Evolutionary conservation across 2,113 vertebrate genomes (phyloP).

Genomic region (Oplegnathus fasciatus): DNA sequence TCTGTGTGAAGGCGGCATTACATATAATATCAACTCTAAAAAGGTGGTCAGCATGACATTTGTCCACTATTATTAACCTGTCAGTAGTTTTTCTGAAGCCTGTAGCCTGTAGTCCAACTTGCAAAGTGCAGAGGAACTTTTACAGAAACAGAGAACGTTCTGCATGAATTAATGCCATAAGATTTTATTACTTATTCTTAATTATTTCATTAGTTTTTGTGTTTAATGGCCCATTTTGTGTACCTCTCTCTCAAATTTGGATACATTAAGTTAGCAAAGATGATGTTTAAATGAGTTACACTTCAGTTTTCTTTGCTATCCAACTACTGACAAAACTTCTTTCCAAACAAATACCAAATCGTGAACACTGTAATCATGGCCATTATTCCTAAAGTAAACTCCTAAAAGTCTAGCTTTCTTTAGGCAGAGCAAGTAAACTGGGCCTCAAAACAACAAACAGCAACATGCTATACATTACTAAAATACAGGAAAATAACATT

Average conservation of each 20-base stretch:
- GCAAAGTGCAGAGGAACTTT: not conserved
- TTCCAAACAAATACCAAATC: slow-evolving; percentile 1
- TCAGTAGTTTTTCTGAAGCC: slow-evolving; percentile 2
- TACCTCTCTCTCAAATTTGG: not conserved
- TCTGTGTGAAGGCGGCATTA: slow-evolving; percentile 8
- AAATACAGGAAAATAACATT: not conserved
- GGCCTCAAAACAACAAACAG: not conserved
- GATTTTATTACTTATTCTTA: not conserved
- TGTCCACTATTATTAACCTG: not conserved
- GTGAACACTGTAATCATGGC: not conserved
- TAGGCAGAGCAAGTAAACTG: not conserved
- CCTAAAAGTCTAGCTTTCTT: not conserved
- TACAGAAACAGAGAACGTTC: not conserved
- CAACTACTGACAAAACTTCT: not conserved
- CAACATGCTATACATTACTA: not conserved
- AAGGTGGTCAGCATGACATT: not conserved
- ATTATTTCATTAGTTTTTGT: not conserved
- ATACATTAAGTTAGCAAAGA: not conserved
- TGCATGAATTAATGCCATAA: not conserved
- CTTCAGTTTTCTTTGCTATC: not conserved
- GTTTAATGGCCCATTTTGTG: not conserved
- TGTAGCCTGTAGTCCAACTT: not conserved
- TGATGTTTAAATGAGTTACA: not conserved
- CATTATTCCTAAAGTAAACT: not conserved
- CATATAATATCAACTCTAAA: not conserved